Evolutionary conservation across 2,797 vertebrate genomes (phyloP).

Genomic region (Sebastes kiyomatsui): DNA sequence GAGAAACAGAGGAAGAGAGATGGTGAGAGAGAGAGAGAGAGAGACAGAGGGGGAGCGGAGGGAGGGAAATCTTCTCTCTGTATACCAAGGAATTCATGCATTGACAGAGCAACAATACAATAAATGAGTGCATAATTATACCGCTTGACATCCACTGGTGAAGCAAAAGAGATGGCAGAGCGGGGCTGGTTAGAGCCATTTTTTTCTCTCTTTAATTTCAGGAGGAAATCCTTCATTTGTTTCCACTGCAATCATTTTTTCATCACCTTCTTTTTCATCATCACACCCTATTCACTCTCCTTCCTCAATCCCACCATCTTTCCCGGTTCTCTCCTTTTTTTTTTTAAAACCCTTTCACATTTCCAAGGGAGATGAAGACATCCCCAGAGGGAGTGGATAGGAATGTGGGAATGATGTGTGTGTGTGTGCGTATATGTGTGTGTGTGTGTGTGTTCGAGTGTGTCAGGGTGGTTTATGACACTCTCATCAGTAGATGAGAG

Average conservation of each 20-base stretch:
- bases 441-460: constrained; percentile 27
- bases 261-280: constrained; percentile 76
- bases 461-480: constrained; percentile 76
- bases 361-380: constrained; percentile 72
- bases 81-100: constrained; percentile 68
- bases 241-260: constrained; percentile 62
- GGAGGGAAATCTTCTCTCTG: constrained; percentile 59
- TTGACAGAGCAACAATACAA: constrained; percentile 78
- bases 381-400: constrained; percentile 70
- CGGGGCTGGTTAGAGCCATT: constrained; percentile 43
- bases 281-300: constrained; percentile 72
- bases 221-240: constrained; percentile 73
- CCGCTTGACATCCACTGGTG: constrained; percentile 72
- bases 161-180: constrained; percentile 63
- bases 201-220: constrained; percentile 55
- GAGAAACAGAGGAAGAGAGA: constrained; percentile 59
- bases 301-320: constrained; percentile 56
- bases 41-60: constrained; percentile 30
- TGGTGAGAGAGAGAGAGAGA: not conserved
- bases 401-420: constrained; percentile 70
- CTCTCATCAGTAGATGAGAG: constrained; percentile 77
- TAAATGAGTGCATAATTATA: constrained; percentile 80
- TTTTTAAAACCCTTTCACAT: constrained; percentile 31
- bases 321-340: constrained; percentile 10
- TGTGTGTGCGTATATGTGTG: constrained; percentile 18